Percentiles rank a stretch among this genome's conserved stretches.
Conservation (phyloP, 1,140 invertebrate species). For the Neodiprion lecontei region DNA sequence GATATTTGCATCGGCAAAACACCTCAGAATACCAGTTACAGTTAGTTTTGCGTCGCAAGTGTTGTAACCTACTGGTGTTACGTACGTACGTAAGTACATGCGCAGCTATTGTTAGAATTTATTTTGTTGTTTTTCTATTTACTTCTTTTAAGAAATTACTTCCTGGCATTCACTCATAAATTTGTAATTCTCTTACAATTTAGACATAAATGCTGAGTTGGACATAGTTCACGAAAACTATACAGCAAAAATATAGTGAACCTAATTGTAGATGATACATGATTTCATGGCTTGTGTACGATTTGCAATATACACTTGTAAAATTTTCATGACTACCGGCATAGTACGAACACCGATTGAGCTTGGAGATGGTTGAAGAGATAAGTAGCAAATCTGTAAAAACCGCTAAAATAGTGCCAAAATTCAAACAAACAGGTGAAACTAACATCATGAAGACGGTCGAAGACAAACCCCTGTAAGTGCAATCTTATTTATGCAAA, state of each 20-base stretch:
- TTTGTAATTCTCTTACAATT: too few species aligned
- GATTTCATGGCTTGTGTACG: not conserved
- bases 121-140: not conserved
- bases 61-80: too few species aligned
- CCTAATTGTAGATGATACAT: not conserved
- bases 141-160: not conserved
- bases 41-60: not conserved
- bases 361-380: not conserved
- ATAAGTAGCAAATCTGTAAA: not conserved
- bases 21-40: not conserved
- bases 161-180: too few species aligned
- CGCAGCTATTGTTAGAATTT: not conserved
- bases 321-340: too few species aligned
- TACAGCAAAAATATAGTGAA: not conserved
- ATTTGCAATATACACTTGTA: too few species aligned
- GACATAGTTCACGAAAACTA: too few species aligned
- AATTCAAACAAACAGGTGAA: not conserved
- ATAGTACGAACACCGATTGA: not conserved
- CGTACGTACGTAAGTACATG: not conserved
- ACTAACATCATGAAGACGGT: not conserved
- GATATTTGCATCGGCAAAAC: too few species aligned
- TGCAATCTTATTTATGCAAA: too few species aligned
- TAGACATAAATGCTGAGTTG: too few species aligned
- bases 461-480: too few species aligned
- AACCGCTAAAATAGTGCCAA: not conserved